phyloP scores from a whole-genome alignment of 1,140 invertebrate species.

The Plutomurus gul region DNA sequence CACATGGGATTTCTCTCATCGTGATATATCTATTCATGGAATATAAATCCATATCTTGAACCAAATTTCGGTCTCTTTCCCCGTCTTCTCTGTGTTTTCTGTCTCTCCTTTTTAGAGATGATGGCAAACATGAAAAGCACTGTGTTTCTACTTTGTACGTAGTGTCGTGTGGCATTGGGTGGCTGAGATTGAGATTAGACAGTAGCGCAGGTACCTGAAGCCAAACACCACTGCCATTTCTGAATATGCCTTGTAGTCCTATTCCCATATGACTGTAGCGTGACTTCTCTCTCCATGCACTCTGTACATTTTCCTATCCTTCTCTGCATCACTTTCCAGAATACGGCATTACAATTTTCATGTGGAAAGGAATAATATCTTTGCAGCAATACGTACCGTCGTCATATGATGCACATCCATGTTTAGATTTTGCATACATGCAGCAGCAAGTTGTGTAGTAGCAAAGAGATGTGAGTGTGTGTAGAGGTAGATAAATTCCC shows the following conservation, averaged over 20 bases:
- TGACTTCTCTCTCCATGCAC: conserved; percentile 23
- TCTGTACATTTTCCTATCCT: conserved; percentile 8
- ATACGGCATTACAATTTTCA: conserved; percentile 13
- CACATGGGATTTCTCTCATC: conserved; percentile 16
- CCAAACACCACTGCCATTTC: neutral
- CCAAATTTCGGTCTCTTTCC: neutral
- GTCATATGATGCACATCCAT: neutral
- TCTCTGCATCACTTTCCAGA: conserved; percentile 11
- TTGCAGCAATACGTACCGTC: neutral
- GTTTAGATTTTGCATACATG: conserved; percentile 29
- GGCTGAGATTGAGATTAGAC: conserved; percentile 23
- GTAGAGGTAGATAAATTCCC: conserved; percentile 35
- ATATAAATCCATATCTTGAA: conserved; percentile 30
- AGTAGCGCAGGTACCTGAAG: conserved; percentile 15
- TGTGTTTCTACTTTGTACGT: neutral
- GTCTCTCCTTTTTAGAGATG: conserved; percentile 11
- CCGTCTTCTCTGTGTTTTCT: neutral
- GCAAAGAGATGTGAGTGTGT: neutral
- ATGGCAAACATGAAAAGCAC: conserved; percentile 8
- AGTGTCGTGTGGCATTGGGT: conserved; percentile 15
- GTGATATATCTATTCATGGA: conserved; percentile 23
- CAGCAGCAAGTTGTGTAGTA: too few species aligned
- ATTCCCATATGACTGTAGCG: conserved; percentile 3
- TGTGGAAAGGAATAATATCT: neutral
- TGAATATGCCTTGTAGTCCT: neutral